Conservation (phyloP, 1,140 invertebrate genomes). For the Drosophila simulans region DNA sequence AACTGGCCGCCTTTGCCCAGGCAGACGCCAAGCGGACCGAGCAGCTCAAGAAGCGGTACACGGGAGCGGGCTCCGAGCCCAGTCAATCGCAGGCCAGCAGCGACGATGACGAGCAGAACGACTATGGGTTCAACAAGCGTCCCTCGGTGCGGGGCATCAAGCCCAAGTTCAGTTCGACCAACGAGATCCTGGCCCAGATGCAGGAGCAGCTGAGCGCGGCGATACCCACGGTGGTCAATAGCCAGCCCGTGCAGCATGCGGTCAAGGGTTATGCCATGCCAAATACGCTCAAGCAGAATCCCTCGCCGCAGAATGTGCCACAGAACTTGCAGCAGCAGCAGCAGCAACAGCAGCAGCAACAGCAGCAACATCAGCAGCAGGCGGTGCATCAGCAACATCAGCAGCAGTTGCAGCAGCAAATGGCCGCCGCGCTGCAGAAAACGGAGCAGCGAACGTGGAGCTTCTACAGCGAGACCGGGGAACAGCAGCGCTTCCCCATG, state of each 20-base stretch:
- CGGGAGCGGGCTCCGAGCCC: slow-evolving; percentile 82
- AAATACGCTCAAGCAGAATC: slow-evolving; percentile 74
- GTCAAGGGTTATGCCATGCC: slow-evolving; percentile 80
- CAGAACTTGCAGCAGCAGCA: slow-evolving; percentile 38
- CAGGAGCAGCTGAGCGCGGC: slow-evolving; percentile 89
- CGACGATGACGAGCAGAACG: slow-evolving; percentile 92
- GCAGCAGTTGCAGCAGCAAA: slow-evolving; percentile 69
- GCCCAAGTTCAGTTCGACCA: slow-evolving; percentile 88
- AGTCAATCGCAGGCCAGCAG: slow-evolving; percentile 85
- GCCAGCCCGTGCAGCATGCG: slow-evolving; percentile 70
- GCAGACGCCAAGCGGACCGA: slow-evolving; percentile 92
- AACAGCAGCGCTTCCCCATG: slow-evolving; percentile 76
- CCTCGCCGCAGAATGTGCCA: slow-evolving; percentile 76
- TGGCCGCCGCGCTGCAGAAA: slow-evolving; percentile 73
- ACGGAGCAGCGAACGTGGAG: slow-evolving; percentile 82
- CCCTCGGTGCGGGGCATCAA: slow-evolving; percentile 91
- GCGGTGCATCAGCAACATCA: slow-evolving; percentile 71
- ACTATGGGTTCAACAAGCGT: slow-evolving; percentile 94
- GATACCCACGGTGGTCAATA: slow-evolving; percentile 77
- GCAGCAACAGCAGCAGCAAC: slow-evolving; percentile 44
- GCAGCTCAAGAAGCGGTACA: slow-evolving; percentile 90
- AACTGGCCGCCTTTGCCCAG: slow-evolving; percentile 92
- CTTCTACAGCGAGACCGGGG: slow-evolving; percentile 75
- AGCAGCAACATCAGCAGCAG: slow-evolving; percentile 71
- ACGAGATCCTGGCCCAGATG: slow-evolving; percentile 92